Evolutionary conservation across 2,113 vertebrate species (phyloP).

Genomic region (Manacus vitellinus): DNA sequence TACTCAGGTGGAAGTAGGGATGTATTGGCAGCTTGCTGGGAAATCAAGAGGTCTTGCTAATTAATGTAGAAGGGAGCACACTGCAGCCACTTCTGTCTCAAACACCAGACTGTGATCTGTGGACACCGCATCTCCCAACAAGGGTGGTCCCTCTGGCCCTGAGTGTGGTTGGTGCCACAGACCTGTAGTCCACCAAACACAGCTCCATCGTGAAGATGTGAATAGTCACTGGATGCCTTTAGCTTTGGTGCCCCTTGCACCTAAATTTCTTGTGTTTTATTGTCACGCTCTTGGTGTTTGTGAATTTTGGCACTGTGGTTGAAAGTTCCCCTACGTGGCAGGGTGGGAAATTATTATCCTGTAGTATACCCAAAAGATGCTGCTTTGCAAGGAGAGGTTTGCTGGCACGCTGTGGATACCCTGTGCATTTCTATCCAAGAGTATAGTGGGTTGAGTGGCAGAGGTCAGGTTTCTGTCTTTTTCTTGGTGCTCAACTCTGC

Average conservation of each 20-base stretch:
- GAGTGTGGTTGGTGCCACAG: background rate
- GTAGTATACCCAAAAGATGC: background rate
- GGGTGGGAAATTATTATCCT: background rate
- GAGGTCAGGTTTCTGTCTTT: background rate
- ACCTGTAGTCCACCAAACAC: background rate
- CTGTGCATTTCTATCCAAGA: background rate
- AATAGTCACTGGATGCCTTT: conserved; percentile 41
- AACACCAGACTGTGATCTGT: background rate
- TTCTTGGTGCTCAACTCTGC: background rate
- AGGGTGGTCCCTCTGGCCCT: background rate
- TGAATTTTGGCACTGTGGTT: conserved; percentile 13
- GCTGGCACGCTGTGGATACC: background rate
- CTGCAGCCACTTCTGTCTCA: background rate
- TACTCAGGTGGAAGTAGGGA: background rate
- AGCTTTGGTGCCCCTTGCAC: conserved; percentile 19
- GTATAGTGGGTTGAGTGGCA: background rate
- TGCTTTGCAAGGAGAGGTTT: conserved; percentile 7
- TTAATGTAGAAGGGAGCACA: background rate
- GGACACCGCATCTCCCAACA: background rate
- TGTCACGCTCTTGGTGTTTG: background rate
- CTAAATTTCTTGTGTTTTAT: conserved; percentile 9
- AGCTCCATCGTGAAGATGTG: background rate
- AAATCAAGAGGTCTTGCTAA: background rate
- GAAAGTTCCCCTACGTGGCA: background rate
- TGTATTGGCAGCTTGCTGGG: background rate